Evolutionary conservation across 2,113 vertebrate genomes (phyloP).

Genomic region (Anolis sagrei): DNA sequence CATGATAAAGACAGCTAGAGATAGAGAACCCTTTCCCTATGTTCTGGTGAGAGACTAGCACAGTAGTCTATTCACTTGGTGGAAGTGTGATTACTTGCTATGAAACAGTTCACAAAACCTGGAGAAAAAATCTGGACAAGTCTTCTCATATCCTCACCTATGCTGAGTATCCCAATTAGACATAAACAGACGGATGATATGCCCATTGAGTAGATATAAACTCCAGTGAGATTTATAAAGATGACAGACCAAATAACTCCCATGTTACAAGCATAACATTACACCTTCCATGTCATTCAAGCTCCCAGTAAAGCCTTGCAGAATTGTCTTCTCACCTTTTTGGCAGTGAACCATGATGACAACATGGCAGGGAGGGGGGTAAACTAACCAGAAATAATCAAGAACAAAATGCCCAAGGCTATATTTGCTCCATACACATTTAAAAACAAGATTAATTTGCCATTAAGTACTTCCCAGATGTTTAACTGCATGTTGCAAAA

Average conservation of each 20-base stretch:
- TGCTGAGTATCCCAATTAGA: not conserved
- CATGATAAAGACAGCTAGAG: not conserved
- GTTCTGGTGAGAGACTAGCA: not conserved
- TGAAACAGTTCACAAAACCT: not conserved
- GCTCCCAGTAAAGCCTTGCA: not conserved
- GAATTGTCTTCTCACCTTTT: not conserved
- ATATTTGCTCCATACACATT: conserved; percentile 11
- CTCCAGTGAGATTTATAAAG: not conserved
- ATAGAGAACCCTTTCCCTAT: not conserved
- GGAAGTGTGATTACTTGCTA: not conserved
- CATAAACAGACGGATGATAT: not conserved
- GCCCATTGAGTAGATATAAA: not conserved
- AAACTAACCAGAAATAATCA: conserved; percentile 19
- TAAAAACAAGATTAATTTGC: conserved; percentile 32
- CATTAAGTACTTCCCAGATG: conserved; percentile 36
- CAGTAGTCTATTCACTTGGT: not conserved
- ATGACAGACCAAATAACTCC: not conserved
- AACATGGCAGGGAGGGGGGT: not conserved
- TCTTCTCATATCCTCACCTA: not conserved
- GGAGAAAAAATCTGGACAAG: not conserved
- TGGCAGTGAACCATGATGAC: conserved; percentile 18
- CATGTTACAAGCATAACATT: conserved; percentile 9
- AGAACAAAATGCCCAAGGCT: conserved; percentile 29
- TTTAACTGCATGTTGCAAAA: conserved; percentile 19
- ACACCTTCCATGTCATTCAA: conserved; percentile 12